These are phyloP conservation scores for Ispidina picta DNA, from an alignment of 2,797 vertebrate genomes.

Conservation along the genomic window DNA sequence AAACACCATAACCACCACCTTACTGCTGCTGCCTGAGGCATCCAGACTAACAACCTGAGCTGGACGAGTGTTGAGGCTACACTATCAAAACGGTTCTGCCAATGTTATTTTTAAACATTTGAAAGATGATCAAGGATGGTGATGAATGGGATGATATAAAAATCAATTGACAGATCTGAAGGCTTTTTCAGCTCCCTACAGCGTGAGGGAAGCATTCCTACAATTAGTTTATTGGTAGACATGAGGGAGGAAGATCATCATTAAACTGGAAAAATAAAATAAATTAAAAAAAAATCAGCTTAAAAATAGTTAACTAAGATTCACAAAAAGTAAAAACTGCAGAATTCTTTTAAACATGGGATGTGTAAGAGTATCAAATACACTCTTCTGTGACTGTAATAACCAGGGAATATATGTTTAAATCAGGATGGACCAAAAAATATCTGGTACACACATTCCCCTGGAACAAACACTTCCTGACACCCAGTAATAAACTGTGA, in stretches of 20 bases:
- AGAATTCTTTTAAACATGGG: neutral
- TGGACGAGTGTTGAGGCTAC: neutral
- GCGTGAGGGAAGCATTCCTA: neutral
- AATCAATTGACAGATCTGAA: neutral
- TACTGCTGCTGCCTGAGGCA: neutral
- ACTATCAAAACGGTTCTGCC: neutral
- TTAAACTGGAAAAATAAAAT: neutral
- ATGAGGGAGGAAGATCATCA: neutral
- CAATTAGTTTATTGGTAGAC: neutral
- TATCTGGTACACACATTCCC: rapidly evolving
- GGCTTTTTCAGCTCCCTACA: neutral
- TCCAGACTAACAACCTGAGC: neutral
- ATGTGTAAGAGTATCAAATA: neutral
- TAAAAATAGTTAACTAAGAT: neutral
- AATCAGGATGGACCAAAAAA: neutral
- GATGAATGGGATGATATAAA: neutral
- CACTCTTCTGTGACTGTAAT: neutral
- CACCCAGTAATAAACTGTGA: neutral
- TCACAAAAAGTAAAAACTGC: neutral
- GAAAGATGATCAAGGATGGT: conserved; percentile 10
- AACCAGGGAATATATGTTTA: neutral
- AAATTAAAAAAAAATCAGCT: neutral
- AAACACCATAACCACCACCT: neutral
- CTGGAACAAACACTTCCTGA: neutral
- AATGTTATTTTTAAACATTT: neutral